These are phyloP conservation scores for Seladonia tumulorum DNA, from an alignment of 2,888 invertebrate genomes.

Conservation along the genomic window DNA sequence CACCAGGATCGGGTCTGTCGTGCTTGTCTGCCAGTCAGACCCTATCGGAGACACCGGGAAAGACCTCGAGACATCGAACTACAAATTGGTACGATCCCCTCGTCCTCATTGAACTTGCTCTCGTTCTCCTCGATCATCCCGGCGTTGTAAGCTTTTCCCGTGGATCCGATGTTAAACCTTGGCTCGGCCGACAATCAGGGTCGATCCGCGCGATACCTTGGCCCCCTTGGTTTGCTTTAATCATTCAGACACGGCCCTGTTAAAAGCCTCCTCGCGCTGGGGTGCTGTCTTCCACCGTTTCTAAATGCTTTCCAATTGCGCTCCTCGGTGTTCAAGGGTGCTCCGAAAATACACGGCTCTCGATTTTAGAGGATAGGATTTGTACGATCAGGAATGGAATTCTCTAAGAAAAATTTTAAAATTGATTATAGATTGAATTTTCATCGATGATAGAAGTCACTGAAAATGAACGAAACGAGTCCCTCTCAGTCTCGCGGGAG, in stretches of 20 bases:
- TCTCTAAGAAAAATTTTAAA: neutral
- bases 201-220: conserved; percentile 35
- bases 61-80: conserved; percentile 67
- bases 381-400: neutral
- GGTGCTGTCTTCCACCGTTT: conserved; percentile 7
- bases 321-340: neutral
- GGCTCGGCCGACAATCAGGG: conserved; percentile 54
- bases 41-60: conserved; percentile 56
- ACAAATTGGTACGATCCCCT: conserved; percentile 64
- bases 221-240: conserved; percentile 55
- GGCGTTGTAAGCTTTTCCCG: conserved; percentile 46
- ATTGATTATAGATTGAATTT: neutral
- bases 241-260: conserved; percentile 59
- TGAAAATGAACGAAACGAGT: no score
- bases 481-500: neutral
- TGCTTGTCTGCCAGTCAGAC: conserved; percentile 58
- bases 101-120: conserved; percentile 2
- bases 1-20: conserved; percentile 56
- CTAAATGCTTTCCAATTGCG: conserved; percentile 21
- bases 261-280: conserved; percentile 38
- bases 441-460: neutral
- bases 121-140: conserved; percentile 3
- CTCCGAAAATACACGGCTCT: neutral
- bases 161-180: conserved; percentile 58
- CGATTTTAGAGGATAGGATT: neutral